Conservation (phyloP, 2,888 invertebrate species). For the Creontiades dilutus region DNA sequence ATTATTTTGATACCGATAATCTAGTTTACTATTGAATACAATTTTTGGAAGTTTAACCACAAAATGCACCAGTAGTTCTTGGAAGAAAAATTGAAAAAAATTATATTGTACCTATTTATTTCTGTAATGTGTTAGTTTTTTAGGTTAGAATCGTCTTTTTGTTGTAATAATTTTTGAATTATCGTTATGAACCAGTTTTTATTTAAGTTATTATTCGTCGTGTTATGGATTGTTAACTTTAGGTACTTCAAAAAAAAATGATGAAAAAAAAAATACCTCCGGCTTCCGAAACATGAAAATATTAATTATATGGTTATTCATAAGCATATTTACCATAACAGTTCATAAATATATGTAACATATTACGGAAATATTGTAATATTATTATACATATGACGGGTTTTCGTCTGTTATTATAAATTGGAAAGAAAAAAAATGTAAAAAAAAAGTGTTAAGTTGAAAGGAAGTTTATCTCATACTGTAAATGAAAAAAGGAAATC, state of each 20-base stretch:
- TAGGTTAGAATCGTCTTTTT: background rate
- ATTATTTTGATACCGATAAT: background rate
- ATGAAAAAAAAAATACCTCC: constrained; percentile 32
- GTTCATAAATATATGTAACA: constrained; percentile 67
- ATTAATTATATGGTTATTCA: constrained; percentile 56
- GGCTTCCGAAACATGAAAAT: constrained; percentile 57
- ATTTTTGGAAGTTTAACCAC: background rate
- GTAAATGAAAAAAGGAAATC: constrained; percentile 56
- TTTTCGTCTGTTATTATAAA: constrained; percentile 68
- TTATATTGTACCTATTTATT: background rate
- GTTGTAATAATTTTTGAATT: background rate
- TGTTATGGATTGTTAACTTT: background rate
- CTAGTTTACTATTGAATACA: background rate
- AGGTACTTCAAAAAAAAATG: background rate
- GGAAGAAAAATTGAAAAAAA: background rate
- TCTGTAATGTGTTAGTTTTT: background rate
- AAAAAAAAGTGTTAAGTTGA: constrained; percentile 57
- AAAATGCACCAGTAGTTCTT: background rate
- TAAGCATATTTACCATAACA: constrained; percentile 49
- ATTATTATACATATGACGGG: constrained; percentile 62
- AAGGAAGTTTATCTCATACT: constrained; percentile 68
- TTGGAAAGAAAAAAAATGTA: constrained; percentile 22
- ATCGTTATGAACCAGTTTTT: constrained; percentile 9
- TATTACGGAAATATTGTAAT: constrained; percentile 68
- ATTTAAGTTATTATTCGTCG: constrained; percentile 8